phyloP scores from a whole-genome alignment of 2,113 vertebrate species.

The Cochlearius cochlearius region DNA sequence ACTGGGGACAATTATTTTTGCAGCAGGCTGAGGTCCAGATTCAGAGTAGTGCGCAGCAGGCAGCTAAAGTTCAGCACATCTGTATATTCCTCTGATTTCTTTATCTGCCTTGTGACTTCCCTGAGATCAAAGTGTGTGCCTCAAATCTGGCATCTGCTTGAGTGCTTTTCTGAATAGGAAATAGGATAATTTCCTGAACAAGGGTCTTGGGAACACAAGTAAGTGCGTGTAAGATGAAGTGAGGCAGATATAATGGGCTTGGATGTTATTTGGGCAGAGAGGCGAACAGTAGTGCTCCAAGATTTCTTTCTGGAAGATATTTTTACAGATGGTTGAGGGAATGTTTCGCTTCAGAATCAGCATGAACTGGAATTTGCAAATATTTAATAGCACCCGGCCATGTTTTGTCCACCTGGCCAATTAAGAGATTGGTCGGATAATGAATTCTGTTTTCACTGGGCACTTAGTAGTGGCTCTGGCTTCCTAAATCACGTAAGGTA shows the following conservation, averaged over 20 bases:
- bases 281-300: not conserved
- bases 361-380: not conserved
- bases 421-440: not conserved
- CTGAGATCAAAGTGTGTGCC: not conserved
- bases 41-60: not conserved
- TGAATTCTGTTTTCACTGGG: not conserved
- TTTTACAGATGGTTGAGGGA: not conserved
- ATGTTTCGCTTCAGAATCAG: not conserved
- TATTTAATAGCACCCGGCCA: not conserved
- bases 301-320: not conserved
- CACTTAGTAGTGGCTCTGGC: not conserved
- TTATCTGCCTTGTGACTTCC: not conserved
- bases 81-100: not conserved
- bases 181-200: slow-evolving; percentile 40
- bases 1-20: not conserved
- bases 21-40: not conserved
- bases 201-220: not conserved
- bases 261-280: not conserved
- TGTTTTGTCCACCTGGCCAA: not conserved
- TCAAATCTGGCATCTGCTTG: not conserved
- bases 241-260: not conserved
- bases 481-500: not conserved
- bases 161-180: slow-evolving; percentile 27
- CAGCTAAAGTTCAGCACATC: not conserved
- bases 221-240: not conserved